Percentiles rank a stretch among this genome's conserved stretches.
Conservation (phyloP, 2,797 vertebrate genomes). For the Sebastes hubbsi region DNA sequence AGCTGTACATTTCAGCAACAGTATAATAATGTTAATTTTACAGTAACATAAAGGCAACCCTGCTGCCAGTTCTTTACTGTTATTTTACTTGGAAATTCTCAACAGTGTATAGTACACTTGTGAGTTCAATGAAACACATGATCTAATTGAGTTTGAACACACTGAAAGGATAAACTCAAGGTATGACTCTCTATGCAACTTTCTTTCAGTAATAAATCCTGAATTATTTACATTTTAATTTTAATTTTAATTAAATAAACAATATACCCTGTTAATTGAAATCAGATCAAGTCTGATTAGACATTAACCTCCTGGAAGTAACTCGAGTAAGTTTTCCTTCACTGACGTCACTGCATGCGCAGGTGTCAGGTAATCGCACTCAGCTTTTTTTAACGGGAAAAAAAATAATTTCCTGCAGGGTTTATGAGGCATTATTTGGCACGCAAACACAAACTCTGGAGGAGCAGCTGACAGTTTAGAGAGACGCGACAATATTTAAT, state of each 20-base stretch:
- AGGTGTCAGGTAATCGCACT: constrained; percentile 66
- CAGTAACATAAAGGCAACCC: no score
- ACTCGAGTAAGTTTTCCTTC: constrained; percentile 57
- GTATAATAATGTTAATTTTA: no score
- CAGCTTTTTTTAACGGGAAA: background rate
- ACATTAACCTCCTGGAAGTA: background rate
- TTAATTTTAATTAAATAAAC: background rate
- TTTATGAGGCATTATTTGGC: constrained; percentile 30
- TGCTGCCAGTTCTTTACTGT: no score
- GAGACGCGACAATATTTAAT: constrained; percentile 48
- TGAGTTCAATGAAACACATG: background rate
- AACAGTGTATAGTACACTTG: background rate
- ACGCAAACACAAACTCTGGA: constrained; percentile 13
- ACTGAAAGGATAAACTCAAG: background rate
- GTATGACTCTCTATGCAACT: background rate
- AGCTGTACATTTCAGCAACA: no score
- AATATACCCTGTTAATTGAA: background rate
- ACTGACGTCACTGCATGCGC: constrained; percentile 72
- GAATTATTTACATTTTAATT: background rate
- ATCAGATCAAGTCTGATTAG: background rate
- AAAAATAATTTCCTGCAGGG: constrained; percentile 34
- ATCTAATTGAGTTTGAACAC: background rate
- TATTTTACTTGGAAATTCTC: no score
- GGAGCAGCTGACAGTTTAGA: constrained; percentile 47
- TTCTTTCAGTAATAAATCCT: background rate